phyloP scores from a whole-genome alignment of 2,113 vertebrate genomes.

The Charadrius vociferus region DNA sequence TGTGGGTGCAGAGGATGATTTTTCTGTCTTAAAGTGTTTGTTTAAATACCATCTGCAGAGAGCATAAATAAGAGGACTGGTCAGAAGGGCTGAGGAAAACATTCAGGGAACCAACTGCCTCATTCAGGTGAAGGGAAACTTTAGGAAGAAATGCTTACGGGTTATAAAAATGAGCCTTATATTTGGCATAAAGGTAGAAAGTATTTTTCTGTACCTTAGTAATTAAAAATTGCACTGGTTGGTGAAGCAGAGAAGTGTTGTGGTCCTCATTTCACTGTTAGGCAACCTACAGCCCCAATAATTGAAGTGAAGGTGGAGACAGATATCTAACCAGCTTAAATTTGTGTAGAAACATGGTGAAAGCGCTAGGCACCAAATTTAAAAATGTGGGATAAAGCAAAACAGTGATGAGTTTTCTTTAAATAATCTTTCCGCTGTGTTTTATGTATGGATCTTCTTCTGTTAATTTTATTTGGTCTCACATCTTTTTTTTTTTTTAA shows the following conservation, averaged over 20 bases:
- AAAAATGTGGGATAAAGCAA: neutral
- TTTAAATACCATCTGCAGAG: neutral
- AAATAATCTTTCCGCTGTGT: neutral
- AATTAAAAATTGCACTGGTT: neutral
- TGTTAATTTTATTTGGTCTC: neutral
- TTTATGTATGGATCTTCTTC: neutral
- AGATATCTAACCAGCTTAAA: neutral
- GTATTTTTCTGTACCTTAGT: neutral
- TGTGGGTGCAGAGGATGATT: neutral
- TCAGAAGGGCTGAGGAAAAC: neutral
- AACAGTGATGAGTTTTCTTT: neutral
- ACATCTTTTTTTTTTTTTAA: rapidly evolving
- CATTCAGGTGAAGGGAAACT: neutral
- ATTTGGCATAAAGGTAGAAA: neutral
- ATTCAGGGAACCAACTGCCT: neutral
- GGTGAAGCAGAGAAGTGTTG: neutral
- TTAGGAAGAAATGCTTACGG: neutral
- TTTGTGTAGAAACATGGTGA: neutral
- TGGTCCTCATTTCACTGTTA: neutral
- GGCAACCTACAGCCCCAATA: neutral
- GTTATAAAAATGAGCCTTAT: neutral
- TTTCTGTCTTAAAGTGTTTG: neutral
- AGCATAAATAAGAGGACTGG: neutral
- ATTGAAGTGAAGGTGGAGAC: neutral
- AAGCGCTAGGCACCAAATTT: neutral